phyloP scores from a whole-genome alignment of 2,797 vertebrate genomes.

The Catostomus latipinnis region DNA sequence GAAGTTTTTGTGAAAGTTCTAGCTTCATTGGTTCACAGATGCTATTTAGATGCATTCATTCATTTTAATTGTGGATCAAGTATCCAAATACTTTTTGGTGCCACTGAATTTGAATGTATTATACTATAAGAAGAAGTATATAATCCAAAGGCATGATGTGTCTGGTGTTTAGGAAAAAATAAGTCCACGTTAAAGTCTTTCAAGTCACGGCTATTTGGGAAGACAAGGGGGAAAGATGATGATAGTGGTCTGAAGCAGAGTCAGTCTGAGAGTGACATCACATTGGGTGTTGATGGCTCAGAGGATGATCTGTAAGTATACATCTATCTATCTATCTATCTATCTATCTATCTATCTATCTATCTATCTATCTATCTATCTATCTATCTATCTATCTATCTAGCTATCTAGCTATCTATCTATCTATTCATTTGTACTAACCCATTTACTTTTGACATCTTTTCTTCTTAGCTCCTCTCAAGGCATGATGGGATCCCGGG shows the following conservation, averaged over 20 bases:
- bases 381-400: too few relatives aligned
- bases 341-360: too few relatives aligned
- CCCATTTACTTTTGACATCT: background rate
- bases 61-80: too few relatives aligned
- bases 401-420: background rate
- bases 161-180: constrained; percentile 80
- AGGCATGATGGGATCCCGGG: constrained; percentile 83
- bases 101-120: too few relatives aligned
- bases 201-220: constrained; percentile 84
- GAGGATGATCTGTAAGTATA: constrained; percentile 77
- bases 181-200: constrained; percentile 87
- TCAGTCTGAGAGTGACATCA: constrained; percentile 84
- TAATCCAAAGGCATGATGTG: background rate
- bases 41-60: too few relatives aligned
- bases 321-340: background rate
- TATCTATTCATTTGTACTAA: too few relatives aligned
- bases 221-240: constrained; percentile 80
- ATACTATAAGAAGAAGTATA: background rate
- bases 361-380: too few relatives aligned
- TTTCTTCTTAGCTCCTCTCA: constrained; percentile 75
- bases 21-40: too few relatives aligned
- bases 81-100: too few relatives aligned
- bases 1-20: too few relatives aligned
- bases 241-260: constrained; percentile 78
- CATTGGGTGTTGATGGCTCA: constrained; percentile 76